phyloP scores from a whole-genome alignment of 1,140 invertebrate genomes.

The Cephus cinctus region DNA sequence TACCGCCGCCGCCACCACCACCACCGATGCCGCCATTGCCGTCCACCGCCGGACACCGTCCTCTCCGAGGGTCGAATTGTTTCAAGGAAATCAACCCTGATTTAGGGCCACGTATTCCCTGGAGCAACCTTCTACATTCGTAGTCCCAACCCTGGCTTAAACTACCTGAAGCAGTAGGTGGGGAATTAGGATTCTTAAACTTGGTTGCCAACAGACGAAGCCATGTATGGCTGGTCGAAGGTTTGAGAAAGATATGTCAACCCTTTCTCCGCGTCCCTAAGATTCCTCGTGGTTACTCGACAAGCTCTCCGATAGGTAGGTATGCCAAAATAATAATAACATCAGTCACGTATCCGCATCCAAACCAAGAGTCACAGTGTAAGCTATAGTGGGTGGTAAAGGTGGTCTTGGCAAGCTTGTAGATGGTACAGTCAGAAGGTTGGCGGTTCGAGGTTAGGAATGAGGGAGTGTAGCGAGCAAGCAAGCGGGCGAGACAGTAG shows the following conservation, averaged over 20 bases:
- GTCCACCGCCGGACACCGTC: constrained; percentile 36
- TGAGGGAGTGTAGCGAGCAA: neutral
- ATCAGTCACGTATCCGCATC: too few relatives aligned
- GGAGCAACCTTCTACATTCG: constrained; percentile 21
- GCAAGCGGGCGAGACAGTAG: constrained; percentile 8
- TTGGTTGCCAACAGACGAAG: too few relatives aligned
- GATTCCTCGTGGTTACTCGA: too few relatives aligned
- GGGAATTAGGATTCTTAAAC: too few relatives aligned
- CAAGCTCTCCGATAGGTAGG: too few relatives aligned
- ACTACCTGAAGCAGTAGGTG: too few relatives aligned
- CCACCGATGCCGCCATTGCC: constrained; percentile 11
- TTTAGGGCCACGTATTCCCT: constrained; percentile 40
- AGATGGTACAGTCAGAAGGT: neutral
- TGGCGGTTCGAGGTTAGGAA: constrained; percentile 21
- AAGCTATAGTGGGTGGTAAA: constrained; percentile 15
- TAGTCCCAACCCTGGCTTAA: too few relatives aligned
- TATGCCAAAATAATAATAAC: too few relatives aligned
- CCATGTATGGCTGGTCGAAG: too few relatives aligned
- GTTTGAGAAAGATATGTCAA: too few relatives aligned
- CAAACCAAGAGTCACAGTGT: too few relatives aligned
- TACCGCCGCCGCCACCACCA: constrained; percentile 5
- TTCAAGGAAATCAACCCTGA: constrained; percentile 54
- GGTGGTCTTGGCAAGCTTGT: constrained; percentile 5
- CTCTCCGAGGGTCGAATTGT: constrained; percentile 48
- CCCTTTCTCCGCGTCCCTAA: too few relatives aligned